A percentile compares a stretch with the other conserved stretches of the same genome.
phyloP scores from a whole-genome alignment of 2,888 invertebrate species.

The Pantelozetes paolii region DNA sequence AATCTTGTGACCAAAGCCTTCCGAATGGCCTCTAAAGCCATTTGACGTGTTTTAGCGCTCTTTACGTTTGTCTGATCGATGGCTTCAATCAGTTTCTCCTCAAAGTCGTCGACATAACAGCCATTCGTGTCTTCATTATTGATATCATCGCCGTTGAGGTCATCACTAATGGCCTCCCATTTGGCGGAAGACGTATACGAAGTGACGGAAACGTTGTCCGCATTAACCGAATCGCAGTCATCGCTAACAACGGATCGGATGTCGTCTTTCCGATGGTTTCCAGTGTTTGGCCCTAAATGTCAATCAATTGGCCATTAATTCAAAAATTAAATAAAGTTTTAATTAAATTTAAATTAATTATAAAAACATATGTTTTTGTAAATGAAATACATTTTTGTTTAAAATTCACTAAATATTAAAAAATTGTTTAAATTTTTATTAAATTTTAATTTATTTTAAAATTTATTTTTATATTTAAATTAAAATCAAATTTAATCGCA shows the following conservation, averaged over 20 bases:
- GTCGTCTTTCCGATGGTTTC: background rate
- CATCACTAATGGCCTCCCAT: background rate
- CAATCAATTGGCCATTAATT: background rate
- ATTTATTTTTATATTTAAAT: background rate
- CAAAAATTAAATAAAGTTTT: background rate
- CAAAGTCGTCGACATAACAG: slow-evolving; percentile 61
- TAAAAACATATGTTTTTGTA: background rate
- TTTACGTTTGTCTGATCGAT: slow-evolving; percentile 81
- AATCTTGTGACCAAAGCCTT: slow-evolving; percentile 73
- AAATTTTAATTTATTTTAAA: background rate
- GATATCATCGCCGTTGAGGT: slow-evolving; percentile 7
- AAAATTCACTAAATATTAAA: too few relatives aligned
- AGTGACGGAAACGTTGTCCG: slow-evolving; percentile 46
- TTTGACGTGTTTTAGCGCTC: slow-evolving; percentile 71
- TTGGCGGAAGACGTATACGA: slow-evolving; percentile 24
- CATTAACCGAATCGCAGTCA: slow-evolving; percentile 40
- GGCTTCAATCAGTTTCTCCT: slow-evolving; percentile 79
- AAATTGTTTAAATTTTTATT: too few relatives aligned
- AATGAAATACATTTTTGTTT: background rate
- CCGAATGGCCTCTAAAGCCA: slow-evolving; percentile 66
- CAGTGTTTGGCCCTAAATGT: background rate
- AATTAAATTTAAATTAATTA: background rate
- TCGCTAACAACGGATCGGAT: slow-evolving; percentile 27
- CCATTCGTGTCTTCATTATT: slow-evolving; percentile 11
- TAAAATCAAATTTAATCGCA: background rate